These are phyloP conservation scores for Liodrosophila aerea DNA, from an alignment of 2,888 invertebrate genomes.

Conservation along the genomic window DNA sequence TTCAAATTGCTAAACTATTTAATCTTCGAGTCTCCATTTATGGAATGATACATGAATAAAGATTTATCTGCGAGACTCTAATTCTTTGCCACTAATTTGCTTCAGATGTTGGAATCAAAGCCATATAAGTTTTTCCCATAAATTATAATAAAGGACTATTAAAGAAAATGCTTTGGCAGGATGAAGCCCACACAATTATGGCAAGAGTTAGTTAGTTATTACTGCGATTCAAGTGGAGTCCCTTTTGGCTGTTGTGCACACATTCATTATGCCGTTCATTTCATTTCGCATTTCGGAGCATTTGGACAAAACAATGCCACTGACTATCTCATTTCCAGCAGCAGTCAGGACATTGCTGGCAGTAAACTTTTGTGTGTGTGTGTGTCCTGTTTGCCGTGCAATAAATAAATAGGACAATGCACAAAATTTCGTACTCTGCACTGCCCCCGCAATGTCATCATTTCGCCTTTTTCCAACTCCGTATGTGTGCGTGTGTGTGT, in stretches of 20 bases:
- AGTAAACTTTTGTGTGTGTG: constrained; percentile 14
- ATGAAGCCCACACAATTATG: constrained; percentile 33
- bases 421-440: constrained; percentile 37
- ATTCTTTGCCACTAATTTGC: constrained; percentile 28
- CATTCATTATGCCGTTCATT: constrained; percentile 68
- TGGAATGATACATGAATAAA: no score
- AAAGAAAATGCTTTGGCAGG: constrained; percentile 2
- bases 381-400: constrained; percentile 35
- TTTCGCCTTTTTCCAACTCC: constrained; percentile 26
- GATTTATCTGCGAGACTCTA: not conserved
- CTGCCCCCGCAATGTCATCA: constrained; percentile 47
- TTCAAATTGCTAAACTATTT: no score
- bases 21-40: no score
- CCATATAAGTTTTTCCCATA: constrained; percentile 27
- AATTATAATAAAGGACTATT: constrained; percentile 60
- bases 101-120: constrained; percentile 10
- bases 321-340: constrained; percentile 70
- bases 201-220: constrained; percentile 65
- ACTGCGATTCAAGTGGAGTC: constrained; percentile 21
- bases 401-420: constrained; percentile 73
- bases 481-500: constrained; percentile 13
- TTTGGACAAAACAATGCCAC: constrained; percentile 52
- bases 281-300: constrained; percentile 56
- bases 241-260: constrained; percentile 31
- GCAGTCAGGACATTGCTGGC: constrained; percentile 19